These are phyloP conservation scores for Lethrus apterus DNA, from an alignment of 1,140 invertebrate genomes.

Conservation along the genomic window DNA sequence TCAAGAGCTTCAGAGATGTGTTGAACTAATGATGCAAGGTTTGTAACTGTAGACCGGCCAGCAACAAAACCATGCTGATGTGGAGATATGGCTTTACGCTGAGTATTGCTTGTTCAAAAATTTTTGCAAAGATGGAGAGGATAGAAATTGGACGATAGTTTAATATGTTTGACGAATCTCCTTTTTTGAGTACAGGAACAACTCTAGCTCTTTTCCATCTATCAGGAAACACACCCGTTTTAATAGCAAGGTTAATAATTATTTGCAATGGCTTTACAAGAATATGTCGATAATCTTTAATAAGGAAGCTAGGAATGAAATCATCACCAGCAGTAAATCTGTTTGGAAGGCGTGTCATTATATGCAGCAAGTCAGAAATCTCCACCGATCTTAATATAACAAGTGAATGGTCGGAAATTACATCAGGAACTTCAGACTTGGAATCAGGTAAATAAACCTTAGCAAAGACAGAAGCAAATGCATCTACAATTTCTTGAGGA, in stretches of 20 bases:
- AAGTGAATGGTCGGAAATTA: neutral
- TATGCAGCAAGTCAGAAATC: constrained; percentile 8
- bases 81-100: neutral
- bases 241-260: constrained; percentile 13
- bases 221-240: constrained; percentile 12
- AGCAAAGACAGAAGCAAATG: constrained; percentile 10
- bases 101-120: constrained; percentile 9
- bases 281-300: constrained; percentile 7
- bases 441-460: constrained; percentile 2
- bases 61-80: constrained; percentile 13
- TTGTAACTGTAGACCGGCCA: constrained; percentile 10
- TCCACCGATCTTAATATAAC: constrained; percentile 3
- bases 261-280: constrained; percentile 11
- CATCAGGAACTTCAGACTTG: neutral
- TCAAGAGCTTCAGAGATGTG: constrained; percentile 15
- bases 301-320: constrained; percentile 9
- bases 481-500: constrained; percentile 11
- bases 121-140: constrained; percentile 14
- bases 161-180: constrained; percentile 2
- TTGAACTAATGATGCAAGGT: constrained; percentile 4
- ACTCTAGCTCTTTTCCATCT: constrained; percentile 11
- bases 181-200: constrained; percentile 14
- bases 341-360: constrained; percentile 4
- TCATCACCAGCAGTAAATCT: constrained; percentile 15
- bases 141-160: constrained; percentile 16